Percentiles rank a stretch among this genome's conserved stretches.
These are phyloP conservation scores for Dromococcyx pavoninus DNA, from an alignment of 2,797 vertebrate genomes.

Conservation along the genomic window DNA sequence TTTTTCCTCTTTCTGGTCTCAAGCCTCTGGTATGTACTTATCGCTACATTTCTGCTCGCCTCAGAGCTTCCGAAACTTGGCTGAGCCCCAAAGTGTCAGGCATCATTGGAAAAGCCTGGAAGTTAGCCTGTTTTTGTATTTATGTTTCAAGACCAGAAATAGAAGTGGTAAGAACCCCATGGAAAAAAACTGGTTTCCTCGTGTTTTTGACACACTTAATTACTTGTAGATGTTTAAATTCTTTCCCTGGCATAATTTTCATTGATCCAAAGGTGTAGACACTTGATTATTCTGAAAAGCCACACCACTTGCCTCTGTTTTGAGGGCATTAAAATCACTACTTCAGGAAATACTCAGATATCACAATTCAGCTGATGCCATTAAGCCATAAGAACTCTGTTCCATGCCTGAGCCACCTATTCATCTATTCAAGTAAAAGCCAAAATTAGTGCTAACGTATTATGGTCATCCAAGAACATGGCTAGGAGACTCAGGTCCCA, in stretches of 20 bases:
- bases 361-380: background rate
- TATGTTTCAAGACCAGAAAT: slow-evolving; percentile 21
- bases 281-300: background rate
- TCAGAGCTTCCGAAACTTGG: slow-evolving; percentile 22
- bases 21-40: background rate
- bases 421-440: background rate
- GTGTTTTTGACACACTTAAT: background rate
- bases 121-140: background rate
- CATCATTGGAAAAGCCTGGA: slow-evolving; percentile 28
- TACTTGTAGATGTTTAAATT: background rate
- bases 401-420: background rate
- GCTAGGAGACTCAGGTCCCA: background rate
- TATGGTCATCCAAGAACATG: background rate
- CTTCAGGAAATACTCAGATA: background rate
- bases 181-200: background rate
- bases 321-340: background rate
- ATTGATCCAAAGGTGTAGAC: background rate
- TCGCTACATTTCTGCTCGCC: background rate
- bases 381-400: background rate
- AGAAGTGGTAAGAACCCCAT: slow-evolving; percentile 6
- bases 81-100: background rate
- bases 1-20: background rate
- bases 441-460: background rate
- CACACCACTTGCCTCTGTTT: background rate
- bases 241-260: background rate